Evolutionary conservation across 2,888 invertebrate species (phyloP), one percentile per base, ranked within the genome.

Genomic region (Zygaena filipendulae): DNA sequence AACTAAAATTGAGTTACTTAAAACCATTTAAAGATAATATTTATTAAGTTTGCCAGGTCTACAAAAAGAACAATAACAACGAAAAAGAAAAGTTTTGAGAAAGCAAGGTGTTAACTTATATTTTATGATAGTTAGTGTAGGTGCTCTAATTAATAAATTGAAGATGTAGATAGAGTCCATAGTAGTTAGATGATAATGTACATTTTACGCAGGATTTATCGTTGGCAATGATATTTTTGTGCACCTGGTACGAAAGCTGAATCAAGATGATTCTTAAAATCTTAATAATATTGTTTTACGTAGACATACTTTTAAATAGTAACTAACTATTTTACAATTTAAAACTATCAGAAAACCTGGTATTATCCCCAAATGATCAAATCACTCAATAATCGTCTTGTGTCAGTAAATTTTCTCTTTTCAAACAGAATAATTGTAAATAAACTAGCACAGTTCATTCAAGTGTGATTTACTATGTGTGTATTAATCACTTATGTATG

Each of bases 171-270:
- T 48, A 47, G 54, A 46, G 33, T 18, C 46, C 50, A 49, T 32
- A 23, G 59, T 60, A 60, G 62, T 47, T 60, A 54, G 61, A 25
- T n/a, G n/a, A 27, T 13, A 39, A 45, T 43, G 24, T 27, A 29
- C 27, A 35, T 47, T 52, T 51, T 55, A 54, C 51, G n/a, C n/a
- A 58, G 46, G 64, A 67, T 69, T 71, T 50, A 45, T 47, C 71
- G 74, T 75, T 77, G 77, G 74, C 61, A 56, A 63, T 69, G 74
- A 72, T n/a, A 58, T 56, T 70, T 69, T 74, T 74, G 69, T 70
- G 72, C 75, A 75, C 72, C 75, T 77, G 77, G 75, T 69, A 36
- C 41, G 33, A 40, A 35, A 30, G 36, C 43, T 51, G 46, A 43
- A 33, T 49, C 51, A 52, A 58, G 59, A 56, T 53, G 42, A 47